phyloP scores from a whole-genome alignment of 92 coral and sea anemone genomes.

The Heteractis magnifica region DNA sequence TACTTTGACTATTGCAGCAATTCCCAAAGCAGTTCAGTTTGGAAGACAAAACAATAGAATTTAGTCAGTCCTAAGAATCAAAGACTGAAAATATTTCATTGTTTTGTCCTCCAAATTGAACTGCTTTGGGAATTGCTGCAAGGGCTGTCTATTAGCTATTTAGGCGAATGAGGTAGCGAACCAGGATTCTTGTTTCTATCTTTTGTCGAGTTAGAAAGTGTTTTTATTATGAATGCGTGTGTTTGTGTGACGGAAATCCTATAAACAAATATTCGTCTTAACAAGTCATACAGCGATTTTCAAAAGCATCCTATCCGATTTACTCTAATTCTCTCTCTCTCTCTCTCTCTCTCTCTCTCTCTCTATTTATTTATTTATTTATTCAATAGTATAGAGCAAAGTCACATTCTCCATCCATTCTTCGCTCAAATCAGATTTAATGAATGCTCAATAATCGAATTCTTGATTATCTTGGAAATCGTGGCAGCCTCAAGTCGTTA shows the following conservation, averaged over 20 bases:
- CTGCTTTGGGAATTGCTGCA: too few species aligned
- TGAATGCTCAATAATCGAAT: too few species aligned
- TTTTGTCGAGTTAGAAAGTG: neutral
- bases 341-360: neutral
- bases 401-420: too few species aligned
- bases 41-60: too few species aligned
- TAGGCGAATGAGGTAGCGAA: neutral
- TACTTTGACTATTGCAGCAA: too few species aligned
- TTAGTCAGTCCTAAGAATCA: too few species aligned
- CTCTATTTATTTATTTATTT: neutral
- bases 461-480: too few species aligned
- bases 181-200: neutral
- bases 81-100: too few species aligned
- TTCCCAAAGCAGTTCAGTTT: too few species aligned
- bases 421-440: too few species aligned
- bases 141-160: too few species aligned
- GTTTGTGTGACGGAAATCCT: slow-evolving; percentile 2
- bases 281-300: neutral
- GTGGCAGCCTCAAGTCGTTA: neutral
- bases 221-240: neutral
- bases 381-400: neutral
- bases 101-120: too few species aligned
- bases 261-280: neutral
- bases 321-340: neutral
- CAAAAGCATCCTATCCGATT: neutral